Percentiles rank a stretch among this genome's conserved stretches.
phyloP scores from a whole-genome alignment of 1,140 invertebrate genomes.

The Monomorium pharaonis region DNA sequence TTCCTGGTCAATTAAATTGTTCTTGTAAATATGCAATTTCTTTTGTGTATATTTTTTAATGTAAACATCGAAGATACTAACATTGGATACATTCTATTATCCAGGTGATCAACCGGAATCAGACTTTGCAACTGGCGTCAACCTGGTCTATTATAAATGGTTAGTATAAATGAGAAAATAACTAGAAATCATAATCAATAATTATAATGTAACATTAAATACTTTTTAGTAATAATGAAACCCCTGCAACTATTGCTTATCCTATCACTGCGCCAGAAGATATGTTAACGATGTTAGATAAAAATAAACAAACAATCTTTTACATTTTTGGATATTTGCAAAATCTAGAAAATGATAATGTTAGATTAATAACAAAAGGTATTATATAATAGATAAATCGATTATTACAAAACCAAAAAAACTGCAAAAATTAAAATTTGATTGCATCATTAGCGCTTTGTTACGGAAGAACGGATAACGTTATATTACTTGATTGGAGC shows the following conservation, averaged over 20 bases:
- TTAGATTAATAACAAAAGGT: too few species aligned
- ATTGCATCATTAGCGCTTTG: too few species aligned
- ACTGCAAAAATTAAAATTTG: too few species aligned
- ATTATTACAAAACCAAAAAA: too few species aligned
- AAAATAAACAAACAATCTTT: slow-evolving; percentile 2
- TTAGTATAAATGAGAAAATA: background rate
- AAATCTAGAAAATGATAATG: background rate
- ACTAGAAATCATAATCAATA: background rate
- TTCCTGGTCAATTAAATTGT: too few species aligned
- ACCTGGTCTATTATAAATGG: slow-evolving; percentile 24
- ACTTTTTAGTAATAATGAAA: background rate
- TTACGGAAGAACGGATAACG: too few species aligned
- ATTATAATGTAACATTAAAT: background rate
- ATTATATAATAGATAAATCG: too few species aligned
- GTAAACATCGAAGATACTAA: background rate
- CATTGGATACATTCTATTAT: background rate
- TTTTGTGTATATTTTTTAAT: too few species aligned
- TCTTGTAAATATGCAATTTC: too few species aligned
- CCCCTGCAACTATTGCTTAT: background rate
- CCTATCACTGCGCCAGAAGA: background rate
- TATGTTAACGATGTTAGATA: background rate
- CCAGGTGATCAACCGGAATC: background rate
- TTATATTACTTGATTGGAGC: too few species aligned
- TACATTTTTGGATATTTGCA: slow-evolving; percentile 52
- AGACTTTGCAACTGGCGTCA: background rate